Evolutionary conservation across 2,888 invertebrate genomes (phyloP), one percentile per base, ranked within the genome.

Genomic region (Phragmatobia fuliginosa): DNA sequence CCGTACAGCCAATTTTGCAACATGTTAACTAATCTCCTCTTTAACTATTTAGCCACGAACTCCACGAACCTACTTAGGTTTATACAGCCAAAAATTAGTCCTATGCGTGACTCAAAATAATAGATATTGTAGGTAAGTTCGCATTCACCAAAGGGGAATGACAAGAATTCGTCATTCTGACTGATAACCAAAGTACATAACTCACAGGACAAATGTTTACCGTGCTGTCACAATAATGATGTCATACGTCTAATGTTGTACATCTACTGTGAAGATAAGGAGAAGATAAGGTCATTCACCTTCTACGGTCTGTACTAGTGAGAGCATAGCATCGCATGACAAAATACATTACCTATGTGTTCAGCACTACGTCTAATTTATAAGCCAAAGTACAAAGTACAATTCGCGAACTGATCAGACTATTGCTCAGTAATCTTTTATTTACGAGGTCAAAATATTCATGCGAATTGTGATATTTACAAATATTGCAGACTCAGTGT

Each of bases 221-320:
- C 83, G 85, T 83, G 85, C 87, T 88, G 86, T 83, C 85, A 87
- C 88, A 86, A 87, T 91, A 91, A 91, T 94, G 91, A 93, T 92
- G 91, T 92, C 92, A 92, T 88, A 88, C 83, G 87, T 91, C 90
- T 90, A 90, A 92, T 93, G 89, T 88, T 90, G 87, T 89, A 83
- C 88, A 87, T 90, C 89, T 90, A 87, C 89, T 84, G 86, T 84
- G 80, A 83, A 91, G 94, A 94, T 94, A 94, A 92, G 87, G 85
- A 87, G 82, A 76, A 79, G 82, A 70, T 77, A 72, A 83, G 92
- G 92, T 92, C 88, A 86, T 92, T 93, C 90, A 93, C 91, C 92
- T 87, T 81, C 75, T 76, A 81, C 82, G 83, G 82, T 80, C 84
- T 88, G 86, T 88, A 85, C 85, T 85, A 83, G 84, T 83, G 82